These are phyloP conservation scores for Venustaconcha ellipsiformis DNA, from an alignment of 1,140 invertebrate genomes.

Conservation along the genomic window DNA sequence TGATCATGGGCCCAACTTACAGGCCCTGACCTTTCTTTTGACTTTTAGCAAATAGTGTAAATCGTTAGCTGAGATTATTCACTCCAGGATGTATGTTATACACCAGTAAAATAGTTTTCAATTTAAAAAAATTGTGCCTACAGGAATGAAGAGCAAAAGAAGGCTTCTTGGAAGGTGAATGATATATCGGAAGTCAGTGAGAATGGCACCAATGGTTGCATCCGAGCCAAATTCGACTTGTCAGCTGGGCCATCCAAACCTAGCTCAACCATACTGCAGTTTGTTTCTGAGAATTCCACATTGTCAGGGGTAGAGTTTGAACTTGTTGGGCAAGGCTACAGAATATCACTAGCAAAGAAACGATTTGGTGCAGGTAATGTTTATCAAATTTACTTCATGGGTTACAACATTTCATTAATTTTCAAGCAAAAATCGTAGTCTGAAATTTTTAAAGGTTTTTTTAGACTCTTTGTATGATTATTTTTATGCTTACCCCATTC, in stretches of 20 bases:
- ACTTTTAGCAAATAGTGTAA: no score
- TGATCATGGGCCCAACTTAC: no score
- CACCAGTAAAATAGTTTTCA: no score
- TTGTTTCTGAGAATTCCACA: constrained; percentile 95
- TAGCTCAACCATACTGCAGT: constrained; percentile 88
- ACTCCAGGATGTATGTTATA: no score
- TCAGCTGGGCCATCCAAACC: constrained; percentile 82
- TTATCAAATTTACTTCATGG: not conserved
- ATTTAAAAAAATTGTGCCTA: constrained; percentile 11
- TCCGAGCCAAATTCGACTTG: constrained; percentile 90
- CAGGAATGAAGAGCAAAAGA: constrained; percentile 83
- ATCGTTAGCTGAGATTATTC: no score
- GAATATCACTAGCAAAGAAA: constrained; percentile 92
- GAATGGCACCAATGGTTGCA: constrained; percentile 87
- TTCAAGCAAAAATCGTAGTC: not conserved
- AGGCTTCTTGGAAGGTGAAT: constrained; percentile 91
- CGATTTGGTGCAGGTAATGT: constrained; percentile 89
- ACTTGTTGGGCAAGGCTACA: constrained; percentile 87
- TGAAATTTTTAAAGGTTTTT: not conserved
- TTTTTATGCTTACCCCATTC: not conserved
- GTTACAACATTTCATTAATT: not conserved
- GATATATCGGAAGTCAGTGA: constrained; percentile 90
- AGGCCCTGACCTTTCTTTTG: no score
- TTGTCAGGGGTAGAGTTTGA: constrained; percentile 95
- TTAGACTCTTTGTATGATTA: not conserved